Base-by-base conservation (phyloP, 2,797 vertebrate species). In the Sebastes taczanowskii region DNA sequence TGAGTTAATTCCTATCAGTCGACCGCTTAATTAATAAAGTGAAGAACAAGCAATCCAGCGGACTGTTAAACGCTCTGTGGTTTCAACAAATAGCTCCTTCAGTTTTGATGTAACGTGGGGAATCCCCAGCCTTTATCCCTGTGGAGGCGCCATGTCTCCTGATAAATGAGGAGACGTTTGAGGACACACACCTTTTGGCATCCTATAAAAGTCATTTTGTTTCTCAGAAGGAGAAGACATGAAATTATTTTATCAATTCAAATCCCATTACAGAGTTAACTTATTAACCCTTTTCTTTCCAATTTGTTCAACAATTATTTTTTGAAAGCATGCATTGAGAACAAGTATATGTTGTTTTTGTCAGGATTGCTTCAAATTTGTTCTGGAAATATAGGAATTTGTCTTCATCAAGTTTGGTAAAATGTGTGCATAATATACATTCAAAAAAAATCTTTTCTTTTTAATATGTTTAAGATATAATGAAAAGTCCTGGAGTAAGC, bases 71-170 rank as follows among this genome's bases (percentile, higher is more conserved):
- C 11, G 7, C 13, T 34, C 49, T 80, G 86, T 55, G 67, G 69
- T 77, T 65, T 73, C 25, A 20, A 77, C 35, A 73, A 70, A 68
- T 35, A 0, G 83, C 71, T 74, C 53, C 49, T 74, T 78, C 23
- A 64, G 79, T 35, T 84, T 73, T 64, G 66, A 79, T 60, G 78
- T 6, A 18, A 75, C 6, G 11, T 20, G 77, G 87, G 89, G 75
- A 91, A 88, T 86, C 83, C 87, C 86, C 66, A 1, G 64, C n/a
- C 61, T 72, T 83, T 66, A 75, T 80, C 77, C 70, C 10, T 9
- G 55, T n/a, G 74, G 63, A 78, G 63, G 61, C 42, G 49, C 61
- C 35, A 5, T 23, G 59, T 77, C 66, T 86, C 53, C 80, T 69
- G 71, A 86, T 85, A 60, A 72, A 78, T 22, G 29, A 86, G 16